Evolutionary conservation across 1,140 invertebrate species (phyloP), one percentile per base, ranked within the genome.

Genomic region (Anoplophora glabripennis): DNA sequence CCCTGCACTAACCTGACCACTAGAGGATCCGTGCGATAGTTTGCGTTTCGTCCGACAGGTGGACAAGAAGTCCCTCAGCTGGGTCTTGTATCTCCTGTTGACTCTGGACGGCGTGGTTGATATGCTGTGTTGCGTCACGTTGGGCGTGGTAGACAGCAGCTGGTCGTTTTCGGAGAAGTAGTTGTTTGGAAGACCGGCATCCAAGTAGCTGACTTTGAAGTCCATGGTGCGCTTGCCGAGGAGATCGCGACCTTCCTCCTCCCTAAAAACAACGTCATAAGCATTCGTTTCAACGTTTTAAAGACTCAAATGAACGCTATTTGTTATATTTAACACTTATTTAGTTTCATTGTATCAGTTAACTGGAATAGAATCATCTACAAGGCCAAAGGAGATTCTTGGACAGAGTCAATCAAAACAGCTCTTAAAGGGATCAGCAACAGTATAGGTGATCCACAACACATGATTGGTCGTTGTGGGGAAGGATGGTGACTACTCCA

Each of bases 151-250:
- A 1, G 78, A 76, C 1, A 91, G 83, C n/a, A 94, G 76, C 70
- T 90, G 88, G 65, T 93, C 90, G 21, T 84, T 84, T 70, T 94
- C 92, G 2, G 89, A 89, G 74, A 94, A 93, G 74, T 94, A 95
- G 14, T 89, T 88, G 68, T 90, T 93, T 1, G 91, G 92, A 44
- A 96, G 78, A 1, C 93, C 93, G 0, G 93, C 93, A 70, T 96
- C 94, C 67, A 95, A 80, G 75, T 98, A 98, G 69, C 94, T 97
- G 14, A 98, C 93, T 84, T 99, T 99, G 74, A 98, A 98, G 76
- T 98, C 96, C 91, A 97, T 98, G 0, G 95, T 98, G 53, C 96
- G 85, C 77, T 98, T 98, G 7, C 94, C 93, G 7, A 97, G 83
- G 34, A 98, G 78, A 79, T 99, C 96, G 53, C 93, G 85, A 10